These are phyloP conservation scores for Sycophila texana DNA, from an alignment of 2,888 invertebrate species.

Conservation along the genomic window DNA sequence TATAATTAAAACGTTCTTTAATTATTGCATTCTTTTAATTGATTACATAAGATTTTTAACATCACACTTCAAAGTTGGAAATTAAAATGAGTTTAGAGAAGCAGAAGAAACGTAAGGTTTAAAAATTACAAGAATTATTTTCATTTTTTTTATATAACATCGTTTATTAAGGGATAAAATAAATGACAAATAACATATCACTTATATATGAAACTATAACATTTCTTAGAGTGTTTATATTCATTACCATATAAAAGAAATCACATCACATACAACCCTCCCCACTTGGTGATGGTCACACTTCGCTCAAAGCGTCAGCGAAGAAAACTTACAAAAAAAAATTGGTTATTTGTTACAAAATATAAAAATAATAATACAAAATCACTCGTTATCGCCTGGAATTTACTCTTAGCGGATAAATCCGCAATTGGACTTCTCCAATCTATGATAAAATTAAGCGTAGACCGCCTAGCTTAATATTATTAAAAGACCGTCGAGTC, in stretches of 20 bases:
- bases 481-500: constrained; percentile 63
- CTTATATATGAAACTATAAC: constrained; percentile 76
- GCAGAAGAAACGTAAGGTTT: background rate
- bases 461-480: constrained; percentile 72
- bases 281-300: constrained; percentile 59
- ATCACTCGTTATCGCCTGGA: constrained; percentile 45
- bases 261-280: constrained; percentile 75
- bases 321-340: constrained; percentile 55
- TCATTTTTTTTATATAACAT: constrained; percentile 73
- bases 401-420: background rate
- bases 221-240: constrained; percentile 75
- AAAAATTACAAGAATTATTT: constrained; percentile 13
- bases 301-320: constrained; percentile 56
- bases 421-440: constrained; percentile 21
- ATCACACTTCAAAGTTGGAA: too few species aligned
- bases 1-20: too few species aligned
- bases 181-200: constrained; percentile 76
- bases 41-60: too few species aligned
- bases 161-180: constrained; percentile 76
- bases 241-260: constrained; percentile 75
- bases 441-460: constrained; percentile 69
- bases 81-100: background rate
- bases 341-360: constrained; percentile 51
- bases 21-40: too few species aligned
- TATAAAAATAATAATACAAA: constrained; percentile 55